Conservation (phyloP, 1,140 invertebrate species). For the Habropoda laboriosa region DNA sequence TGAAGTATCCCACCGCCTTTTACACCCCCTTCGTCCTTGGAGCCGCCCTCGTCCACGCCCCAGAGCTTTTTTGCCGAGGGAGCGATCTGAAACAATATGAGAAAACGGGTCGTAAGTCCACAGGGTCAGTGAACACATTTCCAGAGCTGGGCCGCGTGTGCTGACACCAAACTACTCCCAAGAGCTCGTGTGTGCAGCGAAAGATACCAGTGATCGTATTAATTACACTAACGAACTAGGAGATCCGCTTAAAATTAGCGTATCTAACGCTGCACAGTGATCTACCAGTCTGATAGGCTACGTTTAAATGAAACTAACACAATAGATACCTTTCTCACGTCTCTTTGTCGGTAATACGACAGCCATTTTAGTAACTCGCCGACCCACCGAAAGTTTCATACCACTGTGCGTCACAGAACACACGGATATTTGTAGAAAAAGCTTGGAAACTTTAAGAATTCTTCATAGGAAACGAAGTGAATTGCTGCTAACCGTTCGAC, state of each 20-base stretch:
- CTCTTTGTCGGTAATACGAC: too few species aligned
- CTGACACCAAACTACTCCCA: slow-evolving; percentile 47
- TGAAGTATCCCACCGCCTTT: slow-evolving; percentile 87
- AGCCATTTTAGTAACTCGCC: too few species aligned
- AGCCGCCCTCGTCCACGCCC: slow-evolving; percentile 90
- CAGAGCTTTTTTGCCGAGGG: slow-evolving; percentile 93
- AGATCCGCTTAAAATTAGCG: slow-evolving; percentile 32
- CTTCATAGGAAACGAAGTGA: too few species aligned
- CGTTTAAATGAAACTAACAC: neutral
- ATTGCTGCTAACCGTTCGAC: too few species aligned
- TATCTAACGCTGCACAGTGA: neutral
- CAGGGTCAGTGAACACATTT: slow-evolving; percentile 50
- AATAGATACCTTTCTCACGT: too few species aligned
- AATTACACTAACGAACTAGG: slow-evolving; percentile 38
- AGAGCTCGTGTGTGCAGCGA: slow-evolving; percentile 8
- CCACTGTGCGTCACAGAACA: too few species aligned
- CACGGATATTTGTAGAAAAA: too few species aligned
- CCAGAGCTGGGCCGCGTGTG: neutral
- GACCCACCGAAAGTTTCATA: too few species aligned
- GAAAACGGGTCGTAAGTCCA: slow-evolving; percentile 59
- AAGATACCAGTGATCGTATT: slow-evolving; percentile 29
- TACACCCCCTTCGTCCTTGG: slow-evolving; percentile 84
- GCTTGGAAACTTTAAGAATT: too few species aligned
- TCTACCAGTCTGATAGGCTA: neutral
- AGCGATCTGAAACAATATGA: slow-evolving; percentile 87